A percentile compares a stretch with the other conserved stretches of the same genome.
These are phyloP conservation scores for Arion vulgaris DNA, from an alignment of 1,140 invertebrate genomes.

Conservation along the genomic window DNA sequence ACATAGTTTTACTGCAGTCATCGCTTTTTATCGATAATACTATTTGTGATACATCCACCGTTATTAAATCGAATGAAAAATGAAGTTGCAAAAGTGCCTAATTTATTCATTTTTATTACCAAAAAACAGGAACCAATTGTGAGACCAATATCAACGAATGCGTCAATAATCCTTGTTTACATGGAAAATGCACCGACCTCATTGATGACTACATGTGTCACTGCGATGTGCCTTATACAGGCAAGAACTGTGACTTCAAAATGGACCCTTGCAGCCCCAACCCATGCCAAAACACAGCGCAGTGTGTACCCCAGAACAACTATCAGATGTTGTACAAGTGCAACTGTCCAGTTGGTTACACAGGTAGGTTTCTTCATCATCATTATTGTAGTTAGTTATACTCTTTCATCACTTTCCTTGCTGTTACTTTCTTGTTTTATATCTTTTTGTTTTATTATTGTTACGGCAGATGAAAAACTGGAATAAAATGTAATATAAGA, in stretches of 20 bases:
- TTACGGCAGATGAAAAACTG: background rate
- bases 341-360: slow-evolving; percentile 57
- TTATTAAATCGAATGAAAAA: no score
- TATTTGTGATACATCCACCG: no score
- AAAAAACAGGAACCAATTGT: slow-evolving; percentile 78
- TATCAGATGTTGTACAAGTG: slow-evolving; percentile 76
- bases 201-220: slow-evolving; percentile 64
- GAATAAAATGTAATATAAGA: no score
- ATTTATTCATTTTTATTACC: no score
- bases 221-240: slow-evolving; percentile 76
- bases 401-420: background rate
- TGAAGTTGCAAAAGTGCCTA: no score
- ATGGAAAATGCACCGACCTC: slow-evolving; percentile 89
- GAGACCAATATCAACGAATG: slow-evolving; percentile 91
- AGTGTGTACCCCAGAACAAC: slow-evolving; percentile 83
- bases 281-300: slow-evolving; percentile 89
- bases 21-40: no score
- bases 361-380: slow-evolving; percentile 43
- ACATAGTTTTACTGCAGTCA: no score
- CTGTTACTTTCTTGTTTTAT: background rate
- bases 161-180: slow-evolving; percentile 90
- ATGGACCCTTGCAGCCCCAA: slow-evolving; percentile 86
- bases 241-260: slow-evolving; percentile 65
- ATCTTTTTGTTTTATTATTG: background rate
- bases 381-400: background rate